phyloP scores from a whole-genome alignment of 2,113 vertebrate genomes.

The Phasianus colchicus region DNA sequence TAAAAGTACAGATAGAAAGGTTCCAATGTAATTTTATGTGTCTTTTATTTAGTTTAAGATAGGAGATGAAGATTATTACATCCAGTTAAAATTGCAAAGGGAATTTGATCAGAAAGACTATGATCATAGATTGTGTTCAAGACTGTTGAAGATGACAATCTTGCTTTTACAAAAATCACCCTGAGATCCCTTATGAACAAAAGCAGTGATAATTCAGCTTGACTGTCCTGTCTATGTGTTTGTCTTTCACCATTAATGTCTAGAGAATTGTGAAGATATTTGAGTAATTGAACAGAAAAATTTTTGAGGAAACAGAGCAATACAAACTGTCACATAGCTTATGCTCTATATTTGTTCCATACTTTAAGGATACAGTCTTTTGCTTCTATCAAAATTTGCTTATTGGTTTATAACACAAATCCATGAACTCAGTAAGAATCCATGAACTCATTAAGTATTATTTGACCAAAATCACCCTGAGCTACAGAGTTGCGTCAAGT shows the following conservation, averaged over 20 bases:
- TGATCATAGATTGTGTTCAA: neutral
- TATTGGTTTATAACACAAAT: neutral
- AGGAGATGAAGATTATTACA: neutral
- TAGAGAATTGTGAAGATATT: neutral
- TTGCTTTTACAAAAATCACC: neutral
- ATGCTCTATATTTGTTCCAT: neutral
- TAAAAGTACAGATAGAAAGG: neutral
- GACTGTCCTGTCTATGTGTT: neutral
- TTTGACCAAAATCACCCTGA: conserved; percentile 6
- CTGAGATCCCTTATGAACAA: neutral
- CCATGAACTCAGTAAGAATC: neutral
- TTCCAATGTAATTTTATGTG: neutral
- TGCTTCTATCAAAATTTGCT: neutral
- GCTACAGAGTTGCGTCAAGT: neutral
- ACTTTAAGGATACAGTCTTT: neutral
- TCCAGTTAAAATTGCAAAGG: neutral
- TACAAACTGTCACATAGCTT: neutral
- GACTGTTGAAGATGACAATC: neutral
- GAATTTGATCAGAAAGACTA: neutral
- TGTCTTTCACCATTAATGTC: neutral
- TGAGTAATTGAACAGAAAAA: neutral
- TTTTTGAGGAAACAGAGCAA: neutral
- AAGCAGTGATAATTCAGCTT: neutral
- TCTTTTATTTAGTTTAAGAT: neutral
- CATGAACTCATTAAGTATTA: neutral